Evolutionary conservation across 1,140 invertebrate genomes (phyloP).

Genomic region (Lethrus apterus): DNA sequence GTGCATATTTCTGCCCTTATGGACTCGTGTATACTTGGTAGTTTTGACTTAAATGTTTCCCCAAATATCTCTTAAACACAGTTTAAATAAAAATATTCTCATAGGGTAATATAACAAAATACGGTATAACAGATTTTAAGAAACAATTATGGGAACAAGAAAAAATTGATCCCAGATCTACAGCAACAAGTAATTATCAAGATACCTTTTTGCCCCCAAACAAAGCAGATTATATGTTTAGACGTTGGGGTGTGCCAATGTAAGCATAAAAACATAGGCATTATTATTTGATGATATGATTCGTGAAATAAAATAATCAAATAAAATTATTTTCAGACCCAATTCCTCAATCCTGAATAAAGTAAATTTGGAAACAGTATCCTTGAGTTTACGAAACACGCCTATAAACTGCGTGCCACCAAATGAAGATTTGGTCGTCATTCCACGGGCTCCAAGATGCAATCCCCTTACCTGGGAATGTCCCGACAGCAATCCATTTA

Average conservation of each 20-base stretch:
- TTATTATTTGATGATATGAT: not conserved
- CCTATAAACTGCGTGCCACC: not conserved
- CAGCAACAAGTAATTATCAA: conserved; percentile 6
- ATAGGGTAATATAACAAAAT: conserved; percentile 15
- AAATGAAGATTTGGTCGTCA: conserved; percentile 9
- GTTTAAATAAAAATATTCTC: not conserved
- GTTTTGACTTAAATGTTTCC: too few relatives aligned
- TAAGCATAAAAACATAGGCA: not conserved
- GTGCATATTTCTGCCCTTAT: too few relatives aligned
- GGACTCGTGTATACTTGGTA: too few relatives aligned
- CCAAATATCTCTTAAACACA: too few relatives aligned
- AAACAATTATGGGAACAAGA: conserved; percentile 5
- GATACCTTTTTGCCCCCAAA: conserved; percentile 7
- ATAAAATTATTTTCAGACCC: conserved; percentile 4
- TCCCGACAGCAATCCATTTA: conserved; percentile 1
- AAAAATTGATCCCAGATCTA: conserved; percentile 9
- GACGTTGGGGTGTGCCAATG: conserved; percentile 12
- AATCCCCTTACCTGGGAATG: conserved; percentile 16
- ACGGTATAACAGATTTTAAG: conserved; percentile 11
- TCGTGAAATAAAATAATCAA: not conserved
- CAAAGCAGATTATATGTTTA: conserved; percentile 1
- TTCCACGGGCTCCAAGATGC: conserved; percentile 11
- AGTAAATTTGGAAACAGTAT: conserved; percentile 6
- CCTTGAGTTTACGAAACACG: not conserved
- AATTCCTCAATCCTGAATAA: conserved; percentile 11